Percentiles rank a stretch among this genome's conserved stretches.
Conservation (phyloP, 2,113 vertebrate species). For the Eublepharis macularius region DNA sequence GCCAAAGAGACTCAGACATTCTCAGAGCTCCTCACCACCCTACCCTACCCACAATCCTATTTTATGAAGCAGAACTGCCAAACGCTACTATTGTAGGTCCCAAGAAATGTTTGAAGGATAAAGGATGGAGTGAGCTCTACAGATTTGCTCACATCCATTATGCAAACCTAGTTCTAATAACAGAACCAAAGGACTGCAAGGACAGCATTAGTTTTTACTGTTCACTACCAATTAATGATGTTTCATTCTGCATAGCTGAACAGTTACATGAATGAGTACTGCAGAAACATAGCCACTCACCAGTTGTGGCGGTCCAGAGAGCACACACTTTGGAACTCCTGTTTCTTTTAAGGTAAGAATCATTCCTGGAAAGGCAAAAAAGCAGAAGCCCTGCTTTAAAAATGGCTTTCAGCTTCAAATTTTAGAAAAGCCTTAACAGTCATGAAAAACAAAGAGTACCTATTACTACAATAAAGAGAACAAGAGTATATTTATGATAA, state of each 20-base stretch:
- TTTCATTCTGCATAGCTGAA: not conserved
- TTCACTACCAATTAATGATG: too few relatives aligned
- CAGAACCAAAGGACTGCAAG: not conserved
- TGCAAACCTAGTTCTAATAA: not conserved
- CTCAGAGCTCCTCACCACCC: too few relatives aligned
- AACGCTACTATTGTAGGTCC: not conserved
- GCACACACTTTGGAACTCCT: slow-evolving; percentile 81
- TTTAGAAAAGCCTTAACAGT: not conserved
- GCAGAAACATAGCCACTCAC: slow-evolving; percentile 69
- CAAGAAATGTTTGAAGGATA: not conserved
- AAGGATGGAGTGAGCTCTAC: not conserved
- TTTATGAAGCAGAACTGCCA: not conserved
- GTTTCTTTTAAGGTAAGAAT: slow-evolving; percentile 87
- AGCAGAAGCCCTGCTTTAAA: not conserved
- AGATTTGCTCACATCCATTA: not conserved
- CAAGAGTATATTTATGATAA: not conserved
- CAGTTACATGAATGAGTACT: not conserved
- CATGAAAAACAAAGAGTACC: not conserved
- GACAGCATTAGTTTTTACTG: not conserved
- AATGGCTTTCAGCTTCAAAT: not conserved
- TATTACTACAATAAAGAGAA: not conserved
- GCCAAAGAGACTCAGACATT: not conserved
- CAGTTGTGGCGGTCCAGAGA: slow-evolving; percentile 89
- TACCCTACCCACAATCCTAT: too few relatives aligned
- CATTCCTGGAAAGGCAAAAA: slow-evolving; percentile 75